A percentile compares a stretch with the other conserved stretches of the same genome.
Conservation (phyloP, 2,797 vertebrate genomes). For the Enteromius argenteus region DNA sequence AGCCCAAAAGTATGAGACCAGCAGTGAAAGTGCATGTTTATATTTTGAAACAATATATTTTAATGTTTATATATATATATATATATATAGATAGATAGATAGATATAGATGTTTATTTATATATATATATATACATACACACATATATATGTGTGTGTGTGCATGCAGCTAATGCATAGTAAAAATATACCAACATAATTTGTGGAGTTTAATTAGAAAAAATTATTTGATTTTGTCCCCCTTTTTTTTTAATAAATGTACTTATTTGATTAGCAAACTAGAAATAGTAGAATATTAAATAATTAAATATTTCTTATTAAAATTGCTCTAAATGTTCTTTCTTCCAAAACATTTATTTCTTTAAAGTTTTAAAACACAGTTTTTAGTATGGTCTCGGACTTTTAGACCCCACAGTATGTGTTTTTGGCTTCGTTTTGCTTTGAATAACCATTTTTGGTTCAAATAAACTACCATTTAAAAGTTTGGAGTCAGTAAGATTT, state of each 20-base stretch:
- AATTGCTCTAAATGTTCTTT: background rate
- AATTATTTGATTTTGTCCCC: background rate
- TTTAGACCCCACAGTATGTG: background rate
- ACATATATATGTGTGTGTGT: too few relatives aligned
- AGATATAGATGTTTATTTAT: too few relatives aligned
- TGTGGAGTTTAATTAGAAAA: background rate
- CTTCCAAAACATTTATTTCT: background rate
- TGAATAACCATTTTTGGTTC: background rate
- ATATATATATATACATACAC: too few relatives aligned
- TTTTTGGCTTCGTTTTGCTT: background rate
- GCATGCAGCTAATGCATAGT: background rate
- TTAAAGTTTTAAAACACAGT: background rate
- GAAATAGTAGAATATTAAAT: background rate
- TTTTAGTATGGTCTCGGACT: constrained; percentile 8
- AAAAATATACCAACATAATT: background rate
- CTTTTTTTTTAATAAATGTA: background rate
- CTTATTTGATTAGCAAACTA: background rate
- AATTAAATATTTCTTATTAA: background rate
- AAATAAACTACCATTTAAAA: background rate
- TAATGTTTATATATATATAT: background rate
- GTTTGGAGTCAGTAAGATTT: background rate
- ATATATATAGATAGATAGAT: too few relatives aligned
- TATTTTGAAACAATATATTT: background rate
- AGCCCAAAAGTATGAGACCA: constrained; percentile 18
- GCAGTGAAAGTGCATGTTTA: background rate